Evolutionary conservation across 2,113 vertebrate species (phyloP).

Genomic region (Callionymus lyra): DNA sequence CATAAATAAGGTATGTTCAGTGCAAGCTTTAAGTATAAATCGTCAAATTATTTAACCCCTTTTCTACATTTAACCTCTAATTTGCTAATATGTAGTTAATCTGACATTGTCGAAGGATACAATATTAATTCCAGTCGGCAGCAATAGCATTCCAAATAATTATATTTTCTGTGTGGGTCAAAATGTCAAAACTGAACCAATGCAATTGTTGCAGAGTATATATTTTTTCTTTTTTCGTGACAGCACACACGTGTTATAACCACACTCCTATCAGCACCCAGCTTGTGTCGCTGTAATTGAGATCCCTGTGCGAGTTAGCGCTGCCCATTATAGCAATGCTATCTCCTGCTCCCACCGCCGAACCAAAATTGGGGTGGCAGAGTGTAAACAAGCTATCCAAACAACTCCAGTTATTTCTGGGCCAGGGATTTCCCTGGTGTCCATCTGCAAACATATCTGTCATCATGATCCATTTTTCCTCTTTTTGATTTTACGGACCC

Average conservation of each 20-base stretch:
- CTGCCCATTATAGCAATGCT: conserved; percentile 43
- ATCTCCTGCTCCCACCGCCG: conserved; percentile 35
- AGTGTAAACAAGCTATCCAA: conserved; percentile 45
- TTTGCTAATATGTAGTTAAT: no score
- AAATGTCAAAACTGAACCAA: conserved; percentile 1
- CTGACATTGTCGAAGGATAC: no score
- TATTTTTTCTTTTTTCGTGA: conserved; percentile 5
- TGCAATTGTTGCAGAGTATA: conserved; percentile 7
- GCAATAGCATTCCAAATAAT: no score
- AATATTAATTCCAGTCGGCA: no score
- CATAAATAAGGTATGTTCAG: no score
- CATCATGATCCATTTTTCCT: conserved; percentile 3
- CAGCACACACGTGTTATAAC: conserved; percentile 25
- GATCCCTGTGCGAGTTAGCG: conserved; percentile 16
- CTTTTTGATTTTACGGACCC: not conserved
- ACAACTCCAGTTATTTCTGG: conserved; percentile 30
- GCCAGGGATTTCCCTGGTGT: conserved; percentile 30
- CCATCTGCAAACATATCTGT: not conserved
- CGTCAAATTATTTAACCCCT: no score
- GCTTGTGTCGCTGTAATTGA: conserved; percentile 33
- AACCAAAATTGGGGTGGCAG: conserved; percentile 42
- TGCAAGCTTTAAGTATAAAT: no score
- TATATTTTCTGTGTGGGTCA: not conserved
- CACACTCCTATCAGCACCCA: conserved; percentile 22
- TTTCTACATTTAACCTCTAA: no score